Evolutionary conservation across 2,113 vertebrate species (phyloP).

Genomic region (Ptyas mucosa): DNA sequence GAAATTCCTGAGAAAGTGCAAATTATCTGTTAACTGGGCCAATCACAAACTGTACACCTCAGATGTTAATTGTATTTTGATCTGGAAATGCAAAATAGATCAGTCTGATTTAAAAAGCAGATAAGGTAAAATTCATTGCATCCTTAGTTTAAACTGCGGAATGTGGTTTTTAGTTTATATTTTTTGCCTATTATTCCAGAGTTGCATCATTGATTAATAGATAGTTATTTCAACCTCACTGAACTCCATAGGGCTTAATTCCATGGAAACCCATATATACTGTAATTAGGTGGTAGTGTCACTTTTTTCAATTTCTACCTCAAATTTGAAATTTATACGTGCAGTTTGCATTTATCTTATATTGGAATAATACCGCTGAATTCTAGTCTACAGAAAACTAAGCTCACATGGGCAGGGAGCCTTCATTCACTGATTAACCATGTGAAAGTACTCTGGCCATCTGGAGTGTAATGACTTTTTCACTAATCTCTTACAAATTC

Average conservation of each 20-base stretch:
- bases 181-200: background rate
- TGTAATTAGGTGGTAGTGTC: background rate
- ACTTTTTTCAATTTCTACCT: background rate
- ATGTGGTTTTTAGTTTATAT: background rate
- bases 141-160: background rate
- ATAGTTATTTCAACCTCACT: background rate
- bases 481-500: conserved; percentile 48
- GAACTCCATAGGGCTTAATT: background rate
- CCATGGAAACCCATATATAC: background rate
- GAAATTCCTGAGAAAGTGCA: background rate
- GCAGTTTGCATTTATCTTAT: conserved; percentile 8
- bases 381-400: conserved; percentile 33
- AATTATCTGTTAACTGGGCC: background rate
- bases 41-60: background rate
- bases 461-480: conserved; percentile 40
- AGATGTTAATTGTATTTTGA: background rate
- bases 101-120: too few species aligned
- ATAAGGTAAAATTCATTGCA: background rate
- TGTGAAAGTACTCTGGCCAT: conserved; percentile 54
- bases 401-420: conserved; percentile 27
- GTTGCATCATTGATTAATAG: background rate
- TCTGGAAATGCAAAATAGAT: background rate
- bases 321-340: background rate
- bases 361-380: background rate
- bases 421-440: conserved; percentile 54